These are phyloP conservation scores for Anguilla obscura DNA, from an alignment of 2,797 vertebrate species.

Conservation along the genomic window DNA sequence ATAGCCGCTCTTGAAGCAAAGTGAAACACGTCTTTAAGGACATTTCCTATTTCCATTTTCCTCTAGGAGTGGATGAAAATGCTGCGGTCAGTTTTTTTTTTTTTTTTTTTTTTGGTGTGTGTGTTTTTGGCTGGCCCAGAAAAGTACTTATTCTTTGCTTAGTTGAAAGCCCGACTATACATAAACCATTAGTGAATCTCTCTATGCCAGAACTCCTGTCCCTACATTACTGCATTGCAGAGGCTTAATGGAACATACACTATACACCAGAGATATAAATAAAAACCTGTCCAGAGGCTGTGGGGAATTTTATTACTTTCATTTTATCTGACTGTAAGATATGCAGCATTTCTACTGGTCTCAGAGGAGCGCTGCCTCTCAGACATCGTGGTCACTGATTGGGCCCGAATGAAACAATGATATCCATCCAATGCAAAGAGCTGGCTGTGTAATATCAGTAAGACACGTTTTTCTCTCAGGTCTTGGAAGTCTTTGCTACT, in stretches of 20 bases:
- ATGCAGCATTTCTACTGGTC: neutral
- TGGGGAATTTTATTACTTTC: neutral
- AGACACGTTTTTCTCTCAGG: neutral
- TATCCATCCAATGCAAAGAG: neutral
- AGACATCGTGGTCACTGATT: neutral
- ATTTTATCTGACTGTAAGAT: conserved; percentile 2
- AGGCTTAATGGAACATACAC: conserved; percentile 6
- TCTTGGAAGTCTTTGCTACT: neutral
- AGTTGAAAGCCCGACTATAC: neutral
- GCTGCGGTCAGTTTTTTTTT: neutral
- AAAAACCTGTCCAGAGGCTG: neutral
- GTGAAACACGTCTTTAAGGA: neutral
- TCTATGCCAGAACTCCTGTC: neutral
- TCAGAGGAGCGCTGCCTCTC: neutral
- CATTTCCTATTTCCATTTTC: neutral
- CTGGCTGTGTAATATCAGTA: neutral
- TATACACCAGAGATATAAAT: conserved; percentile 7
- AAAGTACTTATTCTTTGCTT: neutral
- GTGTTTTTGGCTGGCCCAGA: neutral
- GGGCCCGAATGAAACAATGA: neutral
- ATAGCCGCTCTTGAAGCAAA: neutral
- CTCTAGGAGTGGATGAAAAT: neutral
- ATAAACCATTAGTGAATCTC: neutral
- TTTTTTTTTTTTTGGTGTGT: neutral
- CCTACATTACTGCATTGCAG: conserved; percentile 22